These are phyloP conservation scores for Ormyrus nitidulus DNA, from an alignment of 2,888 invertebrate genomes.

Conservation along the genomic window DNA sequence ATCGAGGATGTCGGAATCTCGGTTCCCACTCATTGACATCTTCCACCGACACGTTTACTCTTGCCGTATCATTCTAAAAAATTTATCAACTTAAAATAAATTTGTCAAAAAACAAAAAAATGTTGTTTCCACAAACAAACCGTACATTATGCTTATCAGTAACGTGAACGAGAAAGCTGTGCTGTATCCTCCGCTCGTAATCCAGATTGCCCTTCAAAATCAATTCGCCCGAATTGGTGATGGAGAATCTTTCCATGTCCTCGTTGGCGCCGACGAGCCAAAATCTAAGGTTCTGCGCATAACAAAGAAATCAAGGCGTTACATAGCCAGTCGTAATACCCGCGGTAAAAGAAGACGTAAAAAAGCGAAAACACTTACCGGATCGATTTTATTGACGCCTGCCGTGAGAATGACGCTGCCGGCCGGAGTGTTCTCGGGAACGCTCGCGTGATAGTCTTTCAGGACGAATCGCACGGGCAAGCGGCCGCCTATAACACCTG, in stretches of 20 bases:
- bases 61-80: constrained; percentile 88
- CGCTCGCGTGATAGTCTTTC: constrained; percentile 82
- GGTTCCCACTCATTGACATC: constrained; percentile 97
- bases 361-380: constrained; percentile 64
- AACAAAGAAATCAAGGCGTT: neutral
- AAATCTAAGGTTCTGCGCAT: constrained; percentile 81
- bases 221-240: constrained; percentile 88
- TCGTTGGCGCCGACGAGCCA: constrained; percentile 84
- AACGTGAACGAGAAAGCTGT: constrained; percentile 87
- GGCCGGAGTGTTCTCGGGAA: constrained; percentile 86
- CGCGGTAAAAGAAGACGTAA: neutral
- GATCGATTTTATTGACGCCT: constrained; percentile 75
- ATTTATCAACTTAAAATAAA: no score
- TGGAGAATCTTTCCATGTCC: constrained; percentile 85
- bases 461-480: constrained; percentile 82
- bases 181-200: constrained; percentile 84
- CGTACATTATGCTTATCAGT: constrained; percentile 86
- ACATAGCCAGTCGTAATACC: neutral
- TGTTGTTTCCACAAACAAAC: constrained; percentile 30
- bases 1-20: constrained; percentile 90
- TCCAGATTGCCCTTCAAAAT: constrained; percentile 85
- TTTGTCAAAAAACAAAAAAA: no score
- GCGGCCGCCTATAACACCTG: constrained; percentile 64
- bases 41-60: constrained; percentile 86
- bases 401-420: constrained; percentile 84